Base-by-base conservation (phyloP, 2,888 invertebrate genomes). In the Cephus nigrinus region DNA sequence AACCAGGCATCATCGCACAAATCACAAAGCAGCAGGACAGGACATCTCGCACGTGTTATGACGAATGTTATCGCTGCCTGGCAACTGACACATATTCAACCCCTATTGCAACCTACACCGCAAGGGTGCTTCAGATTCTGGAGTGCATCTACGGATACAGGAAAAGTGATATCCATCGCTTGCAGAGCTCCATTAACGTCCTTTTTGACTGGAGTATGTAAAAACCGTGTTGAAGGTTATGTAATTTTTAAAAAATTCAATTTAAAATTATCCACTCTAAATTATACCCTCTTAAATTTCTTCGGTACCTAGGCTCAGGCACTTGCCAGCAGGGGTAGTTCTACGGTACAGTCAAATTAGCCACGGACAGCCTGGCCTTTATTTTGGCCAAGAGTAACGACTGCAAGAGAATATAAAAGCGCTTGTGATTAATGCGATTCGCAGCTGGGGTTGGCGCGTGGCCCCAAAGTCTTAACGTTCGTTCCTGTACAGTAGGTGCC, bases 61-160 rank as follows among this genome's bases (percentile, higher is more conserved):
- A 90, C 88, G 87, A 89, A 90, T 88, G 89, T 89, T 90, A 90
- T 90, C 86, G 90, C 90, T 88, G 88, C 88, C 86, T 86, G 88
- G 91, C 88, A 88, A 88, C 84, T 91, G 91, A 91, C 91, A 85
- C 83, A 84, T 88, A 88, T 87, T 83, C 84, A 82, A 81, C 81
- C 77, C 81, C 80, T 69, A 77, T 86, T 87, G 88, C 80, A 86
- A 82, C 86, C 87, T 88, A 85, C 86, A 82, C 55, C 55, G 1
- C 84, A 81, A 88, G 89, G 87, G 87, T 85, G 83, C 84, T 88
- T 87, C 80, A 75, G 80, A 82, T 83, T 82, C 82, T 83, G 83
- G 86, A 86, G 86, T 84, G 83, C 82, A 81, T 84, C 82, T 3
- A 5, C 55, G 23, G 55, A 23, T 55, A 55, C 55, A 55, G 55